These are phyloP conservation scores for Zoanthus gigantus DNA, from an alignment of 92 coral and sea anemone genomes.

Conservation along the genomic window DNA sequence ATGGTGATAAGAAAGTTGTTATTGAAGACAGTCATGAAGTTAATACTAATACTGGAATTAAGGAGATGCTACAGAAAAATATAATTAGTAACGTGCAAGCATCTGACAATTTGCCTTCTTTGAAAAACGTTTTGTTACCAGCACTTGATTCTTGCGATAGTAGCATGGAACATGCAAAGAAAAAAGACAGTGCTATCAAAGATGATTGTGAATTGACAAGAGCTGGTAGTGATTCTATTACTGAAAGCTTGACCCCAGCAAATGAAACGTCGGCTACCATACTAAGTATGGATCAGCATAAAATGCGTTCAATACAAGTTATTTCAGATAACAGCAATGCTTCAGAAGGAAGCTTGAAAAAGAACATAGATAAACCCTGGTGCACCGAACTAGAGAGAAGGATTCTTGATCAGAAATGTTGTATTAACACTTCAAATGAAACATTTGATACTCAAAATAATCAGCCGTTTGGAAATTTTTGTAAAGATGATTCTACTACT, in stretches of 20 bases:
- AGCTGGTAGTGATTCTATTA: background rate
- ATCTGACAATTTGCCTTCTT: background rate
- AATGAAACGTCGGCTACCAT: background rate
- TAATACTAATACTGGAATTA: background rate
- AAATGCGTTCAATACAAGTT: background rate
- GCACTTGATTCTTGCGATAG: background rate
- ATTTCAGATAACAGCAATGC: background rate
- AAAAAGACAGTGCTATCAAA: background rate
- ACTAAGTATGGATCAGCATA: background rate
- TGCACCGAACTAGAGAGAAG: background rate
- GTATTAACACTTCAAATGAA: background rate
- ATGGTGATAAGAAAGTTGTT: background rate
- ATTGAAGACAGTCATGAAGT: background rate
- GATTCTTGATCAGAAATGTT: background rate
- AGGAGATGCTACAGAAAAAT: background rate
- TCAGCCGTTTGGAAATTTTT: background rate
- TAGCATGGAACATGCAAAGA: background rate
- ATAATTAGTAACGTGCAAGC: background rate
- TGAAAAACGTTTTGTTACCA: background rate
- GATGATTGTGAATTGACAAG: background rate
- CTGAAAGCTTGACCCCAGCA: background rate
- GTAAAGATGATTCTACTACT: constrained; percentile 1
- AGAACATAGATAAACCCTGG: background rate
- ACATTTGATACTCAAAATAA: background rate
- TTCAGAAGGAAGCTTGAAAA: background rate